A percentile compares a stretch with the other conserved stretches of the same genome.
Evolutionary conservation across 2,797 vertebrate genomes (phyloP).

Genomic region (Malacoctenus gilli): DNA sequence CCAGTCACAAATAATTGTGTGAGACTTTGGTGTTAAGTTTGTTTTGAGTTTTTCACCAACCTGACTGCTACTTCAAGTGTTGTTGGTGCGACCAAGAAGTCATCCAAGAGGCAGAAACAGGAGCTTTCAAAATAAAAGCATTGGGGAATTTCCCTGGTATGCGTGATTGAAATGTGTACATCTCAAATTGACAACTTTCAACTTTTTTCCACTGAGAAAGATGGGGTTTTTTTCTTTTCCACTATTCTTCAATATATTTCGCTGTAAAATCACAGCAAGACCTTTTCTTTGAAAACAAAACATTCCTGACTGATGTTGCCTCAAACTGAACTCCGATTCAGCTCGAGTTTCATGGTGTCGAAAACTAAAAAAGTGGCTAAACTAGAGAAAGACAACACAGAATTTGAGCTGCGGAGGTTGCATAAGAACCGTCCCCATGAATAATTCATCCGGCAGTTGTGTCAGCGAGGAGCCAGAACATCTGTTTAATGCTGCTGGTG

Average conservation of each 20-base stretch:
- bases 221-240: too few species aligned
- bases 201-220: too few species aligned
- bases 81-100: too few species aligned
- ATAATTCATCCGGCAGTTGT: constrained; percentile 47
- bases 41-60: too few species aligned
- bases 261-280: neutral
- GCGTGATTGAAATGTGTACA: too few species aligned
- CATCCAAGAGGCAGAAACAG: too few species aligned
- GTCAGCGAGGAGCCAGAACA: constrained; percentile 61
- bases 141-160: too few species aligned
- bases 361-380: neutral
- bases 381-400: constrained; percentile 16
- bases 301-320: neutral
- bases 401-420: constrained; percentile 26
- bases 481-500: constrained; percentile 65
- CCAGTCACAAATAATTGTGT: too few species aligned
- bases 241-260: neutral
- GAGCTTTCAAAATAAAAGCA: too few species aligned
- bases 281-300: constrained; percentile 2
- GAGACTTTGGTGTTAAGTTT: too few species aligned
- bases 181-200: too few species aligned
- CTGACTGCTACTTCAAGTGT: too few species aligned
- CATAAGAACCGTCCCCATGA: constrained; percentile 47
- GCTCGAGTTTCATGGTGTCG: neutral
- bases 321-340: neutral